phyloP scores from a whole-genome alignment of 2,113 vertebrate genomes.

The Trogon melanurus region DNA sequence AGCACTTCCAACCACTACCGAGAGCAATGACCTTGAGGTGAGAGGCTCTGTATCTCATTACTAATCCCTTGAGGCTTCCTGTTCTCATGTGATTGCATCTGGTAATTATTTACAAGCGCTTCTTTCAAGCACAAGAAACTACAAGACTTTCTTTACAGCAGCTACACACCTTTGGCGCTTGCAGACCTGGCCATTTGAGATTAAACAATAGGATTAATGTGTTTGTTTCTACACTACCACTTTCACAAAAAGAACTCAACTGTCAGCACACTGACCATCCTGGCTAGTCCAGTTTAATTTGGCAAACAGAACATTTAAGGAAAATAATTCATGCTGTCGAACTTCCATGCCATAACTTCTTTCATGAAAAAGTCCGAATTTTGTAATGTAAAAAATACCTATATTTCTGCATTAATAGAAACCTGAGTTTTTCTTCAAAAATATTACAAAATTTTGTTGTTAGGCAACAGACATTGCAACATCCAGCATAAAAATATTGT shows the following conservation, averaged over 20 bases:
- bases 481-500: background rate
- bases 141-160: background rate
- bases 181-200: background rate
- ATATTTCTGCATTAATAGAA: background rate
- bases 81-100: background rate
- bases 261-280: background rate
- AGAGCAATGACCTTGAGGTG: background rate
- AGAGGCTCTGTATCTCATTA: background rate
- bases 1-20: background rate
- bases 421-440: background rate
- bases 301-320: background rate
- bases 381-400: background rate
- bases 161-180: background rate
- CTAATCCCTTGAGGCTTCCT: background rate
- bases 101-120: background rate
- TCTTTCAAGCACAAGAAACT: background rate
- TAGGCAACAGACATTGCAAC: background rate
- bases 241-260: background rate
- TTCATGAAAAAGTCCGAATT: background rate
- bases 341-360: background rate
- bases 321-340: background rate
- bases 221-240: background rate
- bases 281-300: background rate
- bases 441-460: background rate
- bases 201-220: background rate